phyloP scores from a whole-genome alignment of 2,888 invertebrate species.

The Oxyscelio sp. region DNA sequence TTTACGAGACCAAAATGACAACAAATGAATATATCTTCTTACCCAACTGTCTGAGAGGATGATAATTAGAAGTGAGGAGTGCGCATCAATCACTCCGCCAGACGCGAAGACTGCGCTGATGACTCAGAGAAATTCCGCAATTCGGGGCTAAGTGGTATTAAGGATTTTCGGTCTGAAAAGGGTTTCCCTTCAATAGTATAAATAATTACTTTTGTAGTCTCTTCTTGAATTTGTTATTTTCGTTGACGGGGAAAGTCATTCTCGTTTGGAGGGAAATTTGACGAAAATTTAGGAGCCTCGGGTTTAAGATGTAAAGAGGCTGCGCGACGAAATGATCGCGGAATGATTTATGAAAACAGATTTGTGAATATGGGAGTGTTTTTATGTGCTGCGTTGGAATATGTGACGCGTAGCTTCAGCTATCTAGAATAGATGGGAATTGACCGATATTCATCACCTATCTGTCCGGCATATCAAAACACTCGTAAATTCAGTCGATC shows the following conservation, averaged over 20 bases:
- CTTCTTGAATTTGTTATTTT: no score
- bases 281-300: no score
- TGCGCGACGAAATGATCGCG: constrained; percentile 10
- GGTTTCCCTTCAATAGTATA: no score
- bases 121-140: constrained; percentile 11
- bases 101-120: constrained; percentile 42
- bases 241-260: no score
- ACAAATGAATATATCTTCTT: constrained; percentile 69
- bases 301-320: no score
- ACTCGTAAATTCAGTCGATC: constrained; percentile 51
- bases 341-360: constrained; percentile 48
- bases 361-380: constrained; percentile 51
- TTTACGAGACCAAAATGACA: no score
- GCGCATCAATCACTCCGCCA: constrained; percentile 54
- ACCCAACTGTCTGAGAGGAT: constrained; percentile 46
- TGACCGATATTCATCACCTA: constrained; percentile 56
- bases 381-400: constrained; percentile 39
- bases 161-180: no score
- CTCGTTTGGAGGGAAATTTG: no score
- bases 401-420: constrained; percentile 54
- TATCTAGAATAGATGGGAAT: constrained; percentile 61
- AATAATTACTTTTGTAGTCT: no score
- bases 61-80: constrained; percentile 64
- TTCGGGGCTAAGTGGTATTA: constrained; percentile 21
- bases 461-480: constrained; percentile 69